Conservation (phyloP, 1,140 invertebrate genomes). For the Carposina sasakii region DNA sequence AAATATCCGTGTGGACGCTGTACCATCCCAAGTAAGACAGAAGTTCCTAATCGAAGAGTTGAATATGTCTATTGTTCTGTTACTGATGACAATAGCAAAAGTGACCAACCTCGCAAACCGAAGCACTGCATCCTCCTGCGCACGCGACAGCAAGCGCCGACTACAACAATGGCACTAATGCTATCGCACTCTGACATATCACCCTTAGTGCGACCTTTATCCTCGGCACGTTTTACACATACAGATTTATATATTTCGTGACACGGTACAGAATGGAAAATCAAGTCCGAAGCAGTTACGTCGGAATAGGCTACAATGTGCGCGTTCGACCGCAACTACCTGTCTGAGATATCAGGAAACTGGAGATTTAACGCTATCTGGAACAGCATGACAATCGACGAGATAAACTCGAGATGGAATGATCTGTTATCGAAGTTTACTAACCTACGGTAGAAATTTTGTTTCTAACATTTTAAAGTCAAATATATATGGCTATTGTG, state of each 20-base stretch:
- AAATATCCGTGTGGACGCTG: too few relatives aligned
- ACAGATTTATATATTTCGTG: too few relatives aligned
- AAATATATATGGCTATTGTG: too few relatives aligned
- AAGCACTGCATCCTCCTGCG: constrained; percentile 63
- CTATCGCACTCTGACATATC: constrained; percentile 53
- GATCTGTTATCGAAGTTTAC: constrained; percentile 25
- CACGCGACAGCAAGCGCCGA: constrained; percentile 52
- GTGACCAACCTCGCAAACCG: constrained; percentile 57
- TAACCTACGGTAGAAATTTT: constrained; percentile 10
- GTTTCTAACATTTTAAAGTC: too few relatives aligned
- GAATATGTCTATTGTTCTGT: too few relatives aligned
- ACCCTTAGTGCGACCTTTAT: constrained; percentile 38
- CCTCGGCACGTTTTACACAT: too few relatives aligned
- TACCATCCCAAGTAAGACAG: too few relatives aligned
- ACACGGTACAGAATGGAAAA: too few relatives aligned
- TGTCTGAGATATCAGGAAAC: constrained; percentile 33
- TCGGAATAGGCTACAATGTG: constrained; percentile 26
- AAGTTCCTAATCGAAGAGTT: too few relatives aligned
- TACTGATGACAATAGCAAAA: not conserved
- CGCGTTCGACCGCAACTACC: constrained; percentile 35
- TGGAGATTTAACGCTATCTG: too few relatives aligned
- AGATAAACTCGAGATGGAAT: constrained; percentile 41
- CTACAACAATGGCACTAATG: constrained; percentile 30
- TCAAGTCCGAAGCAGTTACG: too few relatives aligned
- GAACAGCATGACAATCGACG: constrained; percentile 31